Percentiles rank a stretch among this genome's conserved stretches.
Conservation (phyloP, 1,140 invertebrate species). For the Sycobia sp. region DNA sequence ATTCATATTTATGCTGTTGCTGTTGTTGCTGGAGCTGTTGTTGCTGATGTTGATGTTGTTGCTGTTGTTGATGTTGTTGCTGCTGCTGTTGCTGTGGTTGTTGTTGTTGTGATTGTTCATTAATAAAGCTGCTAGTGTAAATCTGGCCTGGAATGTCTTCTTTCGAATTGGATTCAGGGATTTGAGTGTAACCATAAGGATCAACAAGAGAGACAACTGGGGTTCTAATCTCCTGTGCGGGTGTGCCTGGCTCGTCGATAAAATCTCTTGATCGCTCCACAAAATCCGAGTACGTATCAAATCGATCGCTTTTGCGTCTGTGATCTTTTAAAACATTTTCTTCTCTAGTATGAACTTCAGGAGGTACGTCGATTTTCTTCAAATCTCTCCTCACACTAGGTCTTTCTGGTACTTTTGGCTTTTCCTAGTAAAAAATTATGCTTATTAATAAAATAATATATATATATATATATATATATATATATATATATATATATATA, state of each 20-base stretch:
- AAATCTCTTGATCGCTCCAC: constrained; percentile 49
- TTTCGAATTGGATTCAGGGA: constrained; percentile 37
- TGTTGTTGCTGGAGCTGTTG: neutral
- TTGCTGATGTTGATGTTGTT: no score
- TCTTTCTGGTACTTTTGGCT: constrained; percentile 39
- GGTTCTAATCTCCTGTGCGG: neutral
- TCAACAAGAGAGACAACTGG: constrained; percentile 11
- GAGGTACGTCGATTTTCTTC: constrained; percentile 35
- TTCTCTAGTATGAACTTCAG: constrained; percentile 28
- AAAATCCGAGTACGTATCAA: constrained; percentile 46
- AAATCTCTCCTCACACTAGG: constrained; percentile 36
- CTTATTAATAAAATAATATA: no score
- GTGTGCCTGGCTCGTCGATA: constrained; percentile 41
- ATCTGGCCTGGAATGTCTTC: constrained; percentile 2
- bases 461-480: no score
- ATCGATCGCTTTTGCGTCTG: constrained; percentile 39
- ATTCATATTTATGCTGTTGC: constrained; percentile 1
- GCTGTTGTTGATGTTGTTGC: neutral
- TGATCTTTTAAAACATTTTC: constrained; percentile 27
- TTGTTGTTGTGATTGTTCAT: no score
- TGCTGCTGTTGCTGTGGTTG: neutral
- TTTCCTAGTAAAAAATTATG: constrained; percentile 29
- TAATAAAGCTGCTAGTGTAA: neutral
- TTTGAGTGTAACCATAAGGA: constrained; percentile 45
- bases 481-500: no score